Base-by-base conservation (phyloP, 1,140 invertebrate species). In the Sitophilus oryzae region DNA sequence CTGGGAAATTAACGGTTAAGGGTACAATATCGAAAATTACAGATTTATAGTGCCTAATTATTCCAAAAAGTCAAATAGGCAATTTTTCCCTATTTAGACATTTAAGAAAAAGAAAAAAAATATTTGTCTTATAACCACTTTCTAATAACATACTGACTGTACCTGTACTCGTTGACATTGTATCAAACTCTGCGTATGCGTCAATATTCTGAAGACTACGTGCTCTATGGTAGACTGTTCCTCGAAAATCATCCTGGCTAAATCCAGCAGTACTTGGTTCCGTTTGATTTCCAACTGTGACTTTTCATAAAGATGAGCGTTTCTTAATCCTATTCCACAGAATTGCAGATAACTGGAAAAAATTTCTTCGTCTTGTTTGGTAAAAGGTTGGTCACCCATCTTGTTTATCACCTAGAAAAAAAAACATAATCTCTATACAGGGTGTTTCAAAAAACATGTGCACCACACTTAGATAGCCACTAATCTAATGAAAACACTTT, bases 221-320 rank as follows among this genome's bases (percentile, higher is more conserved):
- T 90, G 89, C 67, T 96, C 93, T 61, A 96, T 92, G 59, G 92
- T 96, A 73, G 89, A 94, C 74, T 96, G 93, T 71, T 97, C 93
- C 70, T 96, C 93, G 71, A 97, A 97, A 63, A 97, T 92, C 85
- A 96, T 93, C 61, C 93, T 79, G 2, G 93, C 93, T 65, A 97
- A 75, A 71, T 97, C 93, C 49, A 97, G 74, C 10, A 97, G 76
- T 42, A 97, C 92, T 79, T 97, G 93, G 76, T 96, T 96, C 63
- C 93, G 77, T 73, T 93, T 93, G 52, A 95, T 91, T 77, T 96
- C 93, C 62, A 96, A 74, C 71, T 93, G 88, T 58, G 91, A 95
- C 65, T 91, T 83, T 73, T 96, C 91, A 72, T 94, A 96, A 3
- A 96, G 78, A 71, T 95, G 91, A 16, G 94, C 93, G 73, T 97